Evolutionary conservation across 35 echinoderm and acorn worm genomes (phyloP).

Genomic region (Acanthaster planci): DNA sequence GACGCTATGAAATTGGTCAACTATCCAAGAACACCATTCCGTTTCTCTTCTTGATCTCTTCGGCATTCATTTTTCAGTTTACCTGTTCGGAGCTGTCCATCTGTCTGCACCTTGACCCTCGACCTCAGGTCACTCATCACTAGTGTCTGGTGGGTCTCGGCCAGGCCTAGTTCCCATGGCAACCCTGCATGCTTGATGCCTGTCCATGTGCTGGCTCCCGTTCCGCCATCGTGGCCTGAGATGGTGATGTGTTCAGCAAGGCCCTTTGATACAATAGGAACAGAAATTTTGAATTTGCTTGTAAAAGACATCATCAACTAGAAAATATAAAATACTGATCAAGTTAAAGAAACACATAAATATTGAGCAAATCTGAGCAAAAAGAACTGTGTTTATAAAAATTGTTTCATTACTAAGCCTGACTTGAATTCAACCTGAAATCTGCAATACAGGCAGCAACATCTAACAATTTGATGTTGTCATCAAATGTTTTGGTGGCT

Average conservation of each 20-base stretch:
- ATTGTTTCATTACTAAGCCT: too few relatives aligned
- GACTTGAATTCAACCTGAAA: too few relatives aligned
- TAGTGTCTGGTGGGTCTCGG: slow-evolving; percentile 93
- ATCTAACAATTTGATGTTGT: too few relatives aligned
- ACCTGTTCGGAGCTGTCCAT: slow-evolving; percentile 98
- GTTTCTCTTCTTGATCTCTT: background rate
- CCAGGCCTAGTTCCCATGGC: slow-evolving; percentile 95
- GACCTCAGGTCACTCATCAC: slow-evolving; percentile 96
- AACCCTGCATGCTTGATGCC: slow-evolving; percentile 98
- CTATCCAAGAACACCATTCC: background rate
- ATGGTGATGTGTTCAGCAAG: slow-evolving; percentile 96
- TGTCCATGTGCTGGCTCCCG: slow-evolving; percentile 97
- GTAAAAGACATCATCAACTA: too few relatives aligned
- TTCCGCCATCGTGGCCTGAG: slow-evolving; percentile 97
- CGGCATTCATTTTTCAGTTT: background rate
- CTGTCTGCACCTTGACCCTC: slow-evolving; percentile 92
- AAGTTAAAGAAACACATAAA: too few relatives aligned
- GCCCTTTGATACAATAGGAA: slow-evolving; percentile 46
- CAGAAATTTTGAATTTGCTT: too few relatives aligned
- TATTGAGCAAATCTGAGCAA: too few relatives aligned
- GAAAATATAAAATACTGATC: too few relatives aligned
- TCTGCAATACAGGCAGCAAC: too few relatives aligned
- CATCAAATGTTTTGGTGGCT: too few relatives aligned
- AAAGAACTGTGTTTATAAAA: too few relatives aligned
- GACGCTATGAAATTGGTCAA: background rate